These are phyloP conservation scores for Drosophila pallidifrons DNA, from an alignment of 1,140 invertebrate species.

Conservation along the genomic window DNA sequence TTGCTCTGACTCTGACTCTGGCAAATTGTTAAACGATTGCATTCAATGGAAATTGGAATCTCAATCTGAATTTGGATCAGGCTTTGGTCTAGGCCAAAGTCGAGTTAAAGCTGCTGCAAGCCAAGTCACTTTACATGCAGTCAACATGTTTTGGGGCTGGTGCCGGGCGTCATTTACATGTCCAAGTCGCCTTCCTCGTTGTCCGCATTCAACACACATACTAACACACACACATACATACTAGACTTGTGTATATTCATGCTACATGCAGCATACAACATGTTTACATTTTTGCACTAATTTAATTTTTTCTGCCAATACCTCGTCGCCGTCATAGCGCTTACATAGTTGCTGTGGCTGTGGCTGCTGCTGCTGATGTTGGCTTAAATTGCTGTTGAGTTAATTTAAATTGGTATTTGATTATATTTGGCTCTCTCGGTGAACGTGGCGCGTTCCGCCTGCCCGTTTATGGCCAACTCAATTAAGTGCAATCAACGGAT, in stretches of 20 bases:
- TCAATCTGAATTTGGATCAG: slow-evolving; percentile 7
- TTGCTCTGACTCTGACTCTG: neutral
- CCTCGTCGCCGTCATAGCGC: slow-evolving; percentile 14
- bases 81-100: slow-evolving; percentile 29
- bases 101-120: slow-evolving; percentile 12
- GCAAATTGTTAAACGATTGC: slow-evolving; percentile 15
- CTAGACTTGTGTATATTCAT: neutral
- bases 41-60: slow-evolving; percentile 8
- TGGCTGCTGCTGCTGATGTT: slow-evolving; percentile 40
- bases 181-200: slow-evolving; percentile 62
- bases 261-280: slow-evolving; percentile 75
- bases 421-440: slow-evolving; percentile 70
- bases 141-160: slow-evolving; percentile 76
- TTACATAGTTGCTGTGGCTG: slow-evolving; percentile 32
- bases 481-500: slow-evolving; percentile 80
- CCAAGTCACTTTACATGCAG: slow-evolving; percentile 65
- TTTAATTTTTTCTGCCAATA: slow-evolving; percentile 76
- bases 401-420: slow-evolving; percentile 84
- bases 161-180: slow-evolving; percentile 81
- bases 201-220: slow-evolving; percentile 45
- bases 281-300: slow-evolving; percentile 83
- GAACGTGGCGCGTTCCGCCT: slow-evolving; percentile 35
- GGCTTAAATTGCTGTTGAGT: slow-evolving; percentile 81
- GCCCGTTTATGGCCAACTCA: slow-evolving; percentile 80
- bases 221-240: no score